Base-by-base conservation (phyloP, 92 coral and sea anemone genomes). In the Palythoa caribaeorum region DNA sequence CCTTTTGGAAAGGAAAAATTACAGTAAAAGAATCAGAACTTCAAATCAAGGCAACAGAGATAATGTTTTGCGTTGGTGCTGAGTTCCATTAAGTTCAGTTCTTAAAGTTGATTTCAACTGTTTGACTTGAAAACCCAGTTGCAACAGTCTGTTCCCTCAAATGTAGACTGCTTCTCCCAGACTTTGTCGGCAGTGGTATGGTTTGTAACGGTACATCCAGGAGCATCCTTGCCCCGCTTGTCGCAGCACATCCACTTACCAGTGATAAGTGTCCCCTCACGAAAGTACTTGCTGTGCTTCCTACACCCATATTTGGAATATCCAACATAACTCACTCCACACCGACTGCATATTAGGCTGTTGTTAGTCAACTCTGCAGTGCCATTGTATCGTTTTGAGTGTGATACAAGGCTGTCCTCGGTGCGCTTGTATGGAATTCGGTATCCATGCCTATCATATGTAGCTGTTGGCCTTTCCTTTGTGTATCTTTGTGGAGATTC, bases 211-310 rank as follows among this genome's bases (percentile, higher is more conserved):
- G 57, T 81, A 66, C 86, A 81, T 8, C 86, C 86, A 14, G 86
- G 62, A 44, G 76, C 86, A 2, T 81, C 47, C 20, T 35, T 81
- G 2, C 86, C 86, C 4, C 86, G 86, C 62, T 81, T 81, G 40
- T 66, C 62, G 53, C 86, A 81, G 13, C 86, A 81, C 63, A 48
- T 66, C 86, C 86, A 81, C 60, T 81, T 81, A 11, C 86, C 86
- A 81, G 40, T 66, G 76, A 81, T 81, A 19, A 81, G 38, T 13
- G 75, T 81, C 11, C 86, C 86, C 40, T 66, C 86, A 2, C 39
- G 76, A 47, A 40, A 81, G 20, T 81, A 81, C 48, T 81, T 81
- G 86, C 5, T 47, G 63, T 81, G 86, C 19, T 66, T 81, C 76
- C 65, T 81, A 40, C 86, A 81, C 9, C 86, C 86, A 52, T 81